phyloP scores from a whole-genome alignment of 1,140 invertebrate genomes.

The Brachionus angularis region DNA sequence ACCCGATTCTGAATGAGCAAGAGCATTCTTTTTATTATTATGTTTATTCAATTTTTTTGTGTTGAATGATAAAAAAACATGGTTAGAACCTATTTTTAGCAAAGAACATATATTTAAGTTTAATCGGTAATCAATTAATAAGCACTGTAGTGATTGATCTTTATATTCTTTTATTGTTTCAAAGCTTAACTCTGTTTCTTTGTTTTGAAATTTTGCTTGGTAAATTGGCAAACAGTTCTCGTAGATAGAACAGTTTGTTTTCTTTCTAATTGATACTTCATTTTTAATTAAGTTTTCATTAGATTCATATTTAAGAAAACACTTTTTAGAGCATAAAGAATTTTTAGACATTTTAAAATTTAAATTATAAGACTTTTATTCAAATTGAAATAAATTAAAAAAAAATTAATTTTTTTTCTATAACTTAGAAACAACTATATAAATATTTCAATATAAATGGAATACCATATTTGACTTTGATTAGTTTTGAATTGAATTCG shows the following conservation, averaged over 20 bases:
- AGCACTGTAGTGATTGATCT: not conserved
- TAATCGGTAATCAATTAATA: not conserved
- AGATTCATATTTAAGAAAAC: too few species aligned
- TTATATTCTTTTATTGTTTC: constrained; percentile 2
- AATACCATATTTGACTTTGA: not conserved
- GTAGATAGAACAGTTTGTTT: constrained; percentile 14
- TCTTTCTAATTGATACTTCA: not conserved
- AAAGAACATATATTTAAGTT: not conserved
- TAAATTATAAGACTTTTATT: too few species aligned
- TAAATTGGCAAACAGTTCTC: constrained; percentile 1
- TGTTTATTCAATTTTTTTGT: constrained; percentile 4
- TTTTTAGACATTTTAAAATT: too few species aligned
- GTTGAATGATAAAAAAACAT: constrained; percentile 9
- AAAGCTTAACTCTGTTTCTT: not conserved
- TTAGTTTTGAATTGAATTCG: not conserved
- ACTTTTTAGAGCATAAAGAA: too few species aligned
- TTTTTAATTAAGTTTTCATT: too few species aligned
- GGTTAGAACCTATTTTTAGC: not conserved
- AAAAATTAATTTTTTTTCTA: not conserved
- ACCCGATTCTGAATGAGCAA: not conserved
- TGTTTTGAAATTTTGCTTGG: constrained; percentile 15
- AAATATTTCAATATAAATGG: not conserved
- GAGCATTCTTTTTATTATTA: not conserved
- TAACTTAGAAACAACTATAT: not conserved
- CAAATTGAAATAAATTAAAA: too few species aligned